Percentiles rank a stretch among this genome's conserved stretches.
Evolutionary conservation across 2,797 vertebrate species (phyloP).

Genomic region (Dermochelys coriacea): DNA sequence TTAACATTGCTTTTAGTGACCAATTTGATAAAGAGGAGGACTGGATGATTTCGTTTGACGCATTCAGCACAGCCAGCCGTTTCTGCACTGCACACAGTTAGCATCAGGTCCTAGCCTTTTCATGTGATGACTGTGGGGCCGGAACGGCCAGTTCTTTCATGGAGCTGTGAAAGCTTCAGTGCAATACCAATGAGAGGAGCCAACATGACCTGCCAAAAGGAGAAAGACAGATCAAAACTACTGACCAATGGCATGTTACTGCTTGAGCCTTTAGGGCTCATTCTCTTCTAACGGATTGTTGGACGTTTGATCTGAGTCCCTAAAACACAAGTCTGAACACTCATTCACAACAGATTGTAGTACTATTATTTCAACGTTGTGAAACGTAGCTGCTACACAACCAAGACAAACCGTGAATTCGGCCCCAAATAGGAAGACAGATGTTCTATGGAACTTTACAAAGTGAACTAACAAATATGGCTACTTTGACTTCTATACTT

Average conservation of each 20-base stretch:
- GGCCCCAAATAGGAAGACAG: too few relatives aligned
- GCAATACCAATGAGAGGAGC: constrained; percentile 95
- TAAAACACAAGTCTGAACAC: neutral
- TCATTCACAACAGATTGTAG: neutral
- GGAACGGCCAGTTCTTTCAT: constrained; percentile 89
- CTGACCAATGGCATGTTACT: accelerated
- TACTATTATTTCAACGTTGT: neutral
- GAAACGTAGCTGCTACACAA: neutral
- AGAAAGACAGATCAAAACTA: neutral
- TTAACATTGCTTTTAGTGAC: constrained; percentile 11
- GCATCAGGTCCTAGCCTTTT: constrained; percentile 23
- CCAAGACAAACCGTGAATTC: accelerated
- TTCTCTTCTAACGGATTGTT: accelerated
- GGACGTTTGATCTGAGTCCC: accelerated
- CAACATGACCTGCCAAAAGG: constrained; percentile 90
- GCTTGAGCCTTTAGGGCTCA: accelerated
- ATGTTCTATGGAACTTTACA: neutral
- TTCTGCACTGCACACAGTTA: neutral
- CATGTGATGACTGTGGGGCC: constrained; percentile 97
- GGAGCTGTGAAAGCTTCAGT: constrained; percentile 93
- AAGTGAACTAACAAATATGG: neutral
- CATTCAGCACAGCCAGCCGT: neutral
- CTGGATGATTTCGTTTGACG: neutral
- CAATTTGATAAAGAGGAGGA: neutral
- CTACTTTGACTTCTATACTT: neutral